A percentile compares a stretch with the other conserved stretches of the same genome.
These are phyloP conservation scores for Lota lota DNA, from an alignment of 2,113 vertebrate genomes.

Conservation along the genomic window DNA sequence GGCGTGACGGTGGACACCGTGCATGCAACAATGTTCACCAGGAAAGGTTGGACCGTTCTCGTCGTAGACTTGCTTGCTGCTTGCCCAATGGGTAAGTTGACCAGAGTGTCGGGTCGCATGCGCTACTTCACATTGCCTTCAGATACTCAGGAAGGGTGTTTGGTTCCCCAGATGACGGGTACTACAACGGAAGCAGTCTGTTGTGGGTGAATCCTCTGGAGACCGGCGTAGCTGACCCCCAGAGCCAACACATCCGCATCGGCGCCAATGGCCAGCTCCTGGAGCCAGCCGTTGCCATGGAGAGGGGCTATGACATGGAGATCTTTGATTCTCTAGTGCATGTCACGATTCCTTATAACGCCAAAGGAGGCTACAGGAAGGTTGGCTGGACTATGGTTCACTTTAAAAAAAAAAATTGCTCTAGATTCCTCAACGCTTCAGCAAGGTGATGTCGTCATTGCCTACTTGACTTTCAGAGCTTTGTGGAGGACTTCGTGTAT, in stretches of 20 bases:
- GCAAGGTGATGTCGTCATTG: no score
- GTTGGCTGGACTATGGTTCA: slow-evolving; percentile 13
- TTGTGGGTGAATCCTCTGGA: neutral
- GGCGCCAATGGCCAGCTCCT: slow-evolving; percentile 35
- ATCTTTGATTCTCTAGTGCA: slow-evolving; percentile 4
- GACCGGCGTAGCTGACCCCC: neutral
- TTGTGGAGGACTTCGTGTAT: slow-evolving; percentile 28
- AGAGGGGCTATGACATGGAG: slow-evolving; percentile 34
- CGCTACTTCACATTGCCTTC: neutral
- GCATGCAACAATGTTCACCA: neutral
- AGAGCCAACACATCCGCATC: neutral
- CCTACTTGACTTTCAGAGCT: slow-evolving; percentile 39
- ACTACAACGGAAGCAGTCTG: neutral
- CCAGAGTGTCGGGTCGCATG: neutral
- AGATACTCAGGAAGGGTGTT: neutral
- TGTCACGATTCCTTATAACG: slow-evolving; percentile 50
- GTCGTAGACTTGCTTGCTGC: neutral
- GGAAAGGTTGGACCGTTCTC: neutral
- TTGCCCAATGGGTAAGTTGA: neutral
- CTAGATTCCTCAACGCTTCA: neutral
- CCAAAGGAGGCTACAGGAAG: slow-evolving; percentile 56
- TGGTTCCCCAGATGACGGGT: neutral
- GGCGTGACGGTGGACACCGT: neutral
- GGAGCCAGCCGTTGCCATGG: neutral
- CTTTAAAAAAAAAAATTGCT: neutral